Evolutionary conservation across 2,888 invertebrate species (phyloP).

Genomic region (Drosophila pullipes): DNA sequence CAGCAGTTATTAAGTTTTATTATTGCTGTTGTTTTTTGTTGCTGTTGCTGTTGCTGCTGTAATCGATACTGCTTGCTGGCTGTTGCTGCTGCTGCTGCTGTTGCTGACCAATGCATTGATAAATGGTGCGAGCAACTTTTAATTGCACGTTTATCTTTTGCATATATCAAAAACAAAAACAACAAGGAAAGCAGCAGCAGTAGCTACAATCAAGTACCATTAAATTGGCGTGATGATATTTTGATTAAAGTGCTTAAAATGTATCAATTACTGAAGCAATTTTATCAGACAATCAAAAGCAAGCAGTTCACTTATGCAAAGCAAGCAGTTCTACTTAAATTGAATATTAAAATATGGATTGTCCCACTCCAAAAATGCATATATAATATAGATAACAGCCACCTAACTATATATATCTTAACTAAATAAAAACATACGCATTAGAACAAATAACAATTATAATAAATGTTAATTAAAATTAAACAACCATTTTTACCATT

Average conservation of each 20-base stretch:
- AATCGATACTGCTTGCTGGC: slow-evolving; percentile 21
- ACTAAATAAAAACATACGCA: accelerated
- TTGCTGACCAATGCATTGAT: slow-evolving; percentile 59
- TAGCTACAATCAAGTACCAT: background rate
- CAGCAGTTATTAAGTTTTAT: slow-evolving; percentile 54
- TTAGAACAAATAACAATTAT: background rate
- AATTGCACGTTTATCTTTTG: slow-evolving; percentile 54
- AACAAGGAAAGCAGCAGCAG: background rate
- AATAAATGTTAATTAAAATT: background rate
- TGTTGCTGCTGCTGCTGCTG: slow-evolving; percentile 56
- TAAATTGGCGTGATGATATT: slow-evolving; percentile 13
- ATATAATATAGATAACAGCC: background rate
- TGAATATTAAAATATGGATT: background rate
- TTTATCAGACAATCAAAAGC: background rate
- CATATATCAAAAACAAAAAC: slow-evolving; percentile 48
- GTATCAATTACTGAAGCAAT: slow-evolving; percentile 23
- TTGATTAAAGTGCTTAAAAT: slow-evolving; percentile 22
- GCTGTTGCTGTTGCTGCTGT: slow-evolving; percentile 28
- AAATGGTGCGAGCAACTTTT: slow-evolving; percentile 57
- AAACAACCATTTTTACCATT: background rate
- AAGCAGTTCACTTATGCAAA: background rate
- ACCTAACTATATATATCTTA: background rate
- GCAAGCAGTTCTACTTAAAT: background rate
- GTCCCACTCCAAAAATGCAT: background rate
- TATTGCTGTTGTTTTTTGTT: slow-evolving; percentile 26